Conservation (phyloP, 2,797 vertebrate species). For the Cygnus olor region DNA sequence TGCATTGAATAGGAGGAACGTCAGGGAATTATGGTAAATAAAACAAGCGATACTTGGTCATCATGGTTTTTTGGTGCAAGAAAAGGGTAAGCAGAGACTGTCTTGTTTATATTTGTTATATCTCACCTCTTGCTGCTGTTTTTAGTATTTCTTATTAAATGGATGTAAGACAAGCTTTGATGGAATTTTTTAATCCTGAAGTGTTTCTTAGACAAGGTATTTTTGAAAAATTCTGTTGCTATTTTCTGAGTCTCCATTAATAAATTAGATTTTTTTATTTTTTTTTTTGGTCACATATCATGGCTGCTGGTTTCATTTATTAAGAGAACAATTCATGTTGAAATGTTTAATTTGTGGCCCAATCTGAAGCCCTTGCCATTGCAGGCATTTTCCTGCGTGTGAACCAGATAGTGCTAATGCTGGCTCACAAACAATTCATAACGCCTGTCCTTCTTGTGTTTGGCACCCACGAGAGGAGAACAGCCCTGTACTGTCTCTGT, state of each 20-base stretch:
- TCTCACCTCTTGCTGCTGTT: not conserved
- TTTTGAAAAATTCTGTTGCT: not conserved
- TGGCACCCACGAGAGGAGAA: not conserved
- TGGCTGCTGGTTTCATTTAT: not conserved
- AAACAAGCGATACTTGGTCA: not conserved
- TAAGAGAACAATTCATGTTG: not conserved
- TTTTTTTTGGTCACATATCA: not conserved
- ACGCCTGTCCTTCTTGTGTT: not conserved
- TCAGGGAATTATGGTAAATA: not conserved
- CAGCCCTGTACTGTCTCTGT: not conserved
- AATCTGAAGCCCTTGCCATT: not conserved
- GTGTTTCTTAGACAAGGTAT: not conserved
- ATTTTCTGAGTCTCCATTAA: not conserved
- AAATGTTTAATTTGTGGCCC: not conserved
- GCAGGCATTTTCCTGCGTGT: not conserved
- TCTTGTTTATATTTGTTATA: not conserved
- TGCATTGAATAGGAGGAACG: not conserved
- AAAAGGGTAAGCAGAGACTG: not conserved
- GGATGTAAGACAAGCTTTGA: not conserved
- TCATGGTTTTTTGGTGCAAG: not conserved
- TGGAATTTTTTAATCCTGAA: not conserved
- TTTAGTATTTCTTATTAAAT: not conserved
- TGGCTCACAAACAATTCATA: not conserved
- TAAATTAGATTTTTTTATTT: not conserved
- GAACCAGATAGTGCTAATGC: not conserved